Conservation (phyloP, 2,797 vertebrate genomes). For the Eutrigla gurnardus region DNA sequence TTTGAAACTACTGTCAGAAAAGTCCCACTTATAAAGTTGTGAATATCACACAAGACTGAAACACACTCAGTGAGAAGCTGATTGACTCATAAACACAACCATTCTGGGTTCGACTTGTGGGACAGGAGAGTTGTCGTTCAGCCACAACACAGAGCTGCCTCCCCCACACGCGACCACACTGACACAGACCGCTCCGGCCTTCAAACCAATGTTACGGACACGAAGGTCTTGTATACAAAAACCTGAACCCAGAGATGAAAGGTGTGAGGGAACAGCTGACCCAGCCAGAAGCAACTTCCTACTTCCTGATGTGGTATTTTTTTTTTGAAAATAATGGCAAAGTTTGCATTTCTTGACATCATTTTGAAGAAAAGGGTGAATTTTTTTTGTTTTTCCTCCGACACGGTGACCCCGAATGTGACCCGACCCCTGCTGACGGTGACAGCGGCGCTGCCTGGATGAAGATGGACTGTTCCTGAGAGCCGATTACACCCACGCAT, state of each 20-base stretch:
- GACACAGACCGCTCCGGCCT: constrained; percentile 22
- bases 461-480: constrained; percentile 62
- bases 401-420: constrained; percentile 35
- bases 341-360: not conserved
- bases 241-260: not conserved
- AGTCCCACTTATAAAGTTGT: no score
- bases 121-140: constrained; percentile 31
- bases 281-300: not conserved
- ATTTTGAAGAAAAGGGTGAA: not conserved
- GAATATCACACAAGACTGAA: not conserved
- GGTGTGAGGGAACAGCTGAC: not conserved
- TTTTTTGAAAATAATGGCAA: not conserved
- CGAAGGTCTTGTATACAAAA: no score
- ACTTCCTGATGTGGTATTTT: not conserved
- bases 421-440: constrained; percentile 55
- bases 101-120: constrained; percentile 19
- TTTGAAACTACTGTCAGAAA: no score
- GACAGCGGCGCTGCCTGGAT: constrained; percentile 43
- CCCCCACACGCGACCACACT: constrained; percentile 56
- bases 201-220: no score
- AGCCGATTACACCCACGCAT: constrained; percentile 53
- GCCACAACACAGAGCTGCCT: constrained; percentile 39
- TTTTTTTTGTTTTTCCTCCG: constrained; percentile 1
- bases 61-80: not conserved
- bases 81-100: not conserved